phyloP scores from a whole-genome alignment of 1,140 invertebrate species.

The Procambarus virginalis region DNA sequence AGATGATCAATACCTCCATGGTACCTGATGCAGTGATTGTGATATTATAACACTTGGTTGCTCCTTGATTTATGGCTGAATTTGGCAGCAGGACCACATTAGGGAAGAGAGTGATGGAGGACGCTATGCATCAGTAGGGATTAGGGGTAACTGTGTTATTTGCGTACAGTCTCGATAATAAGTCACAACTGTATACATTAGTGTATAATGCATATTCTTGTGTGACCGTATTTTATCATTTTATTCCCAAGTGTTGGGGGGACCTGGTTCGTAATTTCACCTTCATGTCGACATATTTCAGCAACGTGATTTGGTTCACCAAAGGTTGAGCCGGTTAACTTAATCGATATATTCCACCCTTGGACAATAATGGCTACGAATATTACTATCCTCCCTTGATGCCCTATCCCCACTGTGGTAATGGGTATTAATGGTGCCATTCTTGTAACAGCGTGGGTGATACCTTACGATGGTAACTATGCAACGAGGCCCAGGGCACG shows the following conservation, averaged over 20 bases:
- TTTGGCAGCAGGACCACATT: constrained; percentile 4
- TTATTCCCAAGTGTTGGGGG: neutral
- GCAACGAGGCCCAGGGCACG: neutral
- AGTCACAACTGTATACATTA: neutral
- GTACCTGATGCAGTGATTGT: neutral
- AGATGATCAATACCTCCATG: neutral
- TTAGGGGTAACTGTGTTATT: neutral
- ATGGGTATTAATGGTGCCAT: constrained; percentile 22
- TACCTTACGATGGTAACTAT: neutral
- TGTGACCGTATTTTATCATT: neutral
- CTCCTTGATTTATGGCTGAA: neutral
- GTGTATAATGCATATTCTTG: neutral
- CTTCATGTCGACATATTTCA: constrained; percentile 3
- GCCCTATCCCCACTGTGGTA: constrained; percentile 4
- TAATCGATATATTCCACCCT: constrained; percentile 15
- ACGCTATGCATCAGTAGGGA: neutral
- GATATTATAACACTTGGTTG: neutral
- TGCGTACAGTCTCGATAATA: neutral
- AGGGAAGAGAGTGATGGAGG: neutral
- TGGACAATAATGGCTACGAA: neutral
- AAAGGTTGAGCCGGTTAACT: neutral
- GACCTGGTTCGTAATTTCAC: neutral
- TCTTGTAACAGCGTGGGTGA: constrained; percentile 3
- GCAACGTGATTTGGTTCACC: neutral
- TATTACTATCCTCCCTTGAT: neutral